Base-by-base conservation (phyloP, 2,113 vertebrate genomes). In the Fulica atra region DNA sequence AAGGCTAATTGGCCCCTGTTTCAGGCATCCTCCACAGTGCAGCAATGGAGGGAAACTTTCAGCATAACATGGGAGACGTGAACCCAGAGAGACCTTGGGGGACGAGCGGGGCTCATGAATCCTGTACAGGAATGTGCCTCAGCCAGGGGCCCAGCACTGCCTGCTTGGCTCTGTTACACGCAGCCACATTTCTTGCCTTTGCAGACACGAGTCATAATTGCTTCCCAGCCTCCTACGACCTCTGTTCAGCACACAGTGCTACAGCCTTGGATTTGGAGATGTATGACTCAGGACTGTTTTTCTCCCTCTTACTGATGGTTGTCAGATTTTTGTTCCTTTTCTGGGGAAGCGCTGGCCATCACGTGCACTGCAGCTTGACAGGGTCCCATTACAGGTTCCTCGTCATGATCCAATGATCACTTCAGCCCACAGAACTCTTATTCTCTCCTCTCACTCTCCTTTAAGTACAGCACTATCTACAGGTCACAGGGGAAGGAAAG, bases 221-320 rank as follows among this genome's bases (percentile, higher is more conserved):
- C 51, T 48, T 57, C 63, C 57, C 81, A 65, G 57, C 12, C 21
- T 33, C 53, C 65, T 56, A 53, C 26, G 28, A 4, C 36, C 21
- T 31, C 35, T 0, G 1, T 1, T 36, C 11, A 36, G 38, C 2
- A 4, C 28, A 15, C 15, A 2, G 33, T 15, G 29, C 78, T 65
- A 5, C 2, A 0, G 29, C 53, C n/a, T 53, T 11, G 0, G 35
- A 0, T 61, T 20, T 16, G 50, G 35, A 56, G 28, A 18, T 1
- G 2, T 33, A 10, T 13, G 76, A 16, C 26, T 80, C 1, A 0
- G 23, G 42, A 26, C 56, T 36, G 20, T 2, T 50, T 89, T 74
- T 17, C 8, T 18, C 33, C 19, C 38, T 71, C 61, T 63, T 65
- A 59, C 54, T 38, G 24, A 13, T 46, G 16, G 4, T n/a, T 91